Evolutionary conservation across 2,797 vertebrate genomes (phyloP).

Genomic region (Micrastur ruficollis): DNA sequence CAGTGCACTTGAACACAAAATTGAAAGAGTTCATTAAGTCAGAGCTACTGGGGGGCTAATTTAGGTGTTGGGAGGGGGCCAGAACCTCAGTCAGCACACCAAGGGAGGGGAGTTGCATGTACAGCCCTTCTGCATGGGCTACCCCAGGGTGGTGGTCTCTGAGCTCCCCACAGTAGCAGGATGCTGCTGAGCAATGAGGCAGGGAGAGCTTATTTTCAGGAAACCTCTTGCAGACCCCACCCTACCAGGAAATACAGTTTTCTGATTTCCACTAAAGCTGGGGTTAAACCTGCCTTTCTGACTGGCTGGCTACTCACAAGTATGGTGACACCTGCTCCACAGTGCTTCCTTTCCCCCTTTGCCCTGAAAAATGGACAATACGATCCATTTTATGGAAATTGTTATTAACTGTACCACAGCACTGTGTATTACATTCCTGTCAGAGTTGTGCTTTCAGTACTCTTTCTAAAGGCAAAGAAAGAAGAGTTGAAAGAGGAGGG

Average conservation of each 20-base stretch:
- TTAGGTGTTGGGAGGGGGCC: background rate
- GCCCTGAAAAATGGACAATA: background rate
- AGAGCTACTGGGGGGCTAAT: accelerated
- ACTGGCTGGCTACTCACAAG: background rate
- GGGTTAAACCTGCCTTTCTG: background rate
- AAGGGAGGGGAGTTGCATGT: background rate
- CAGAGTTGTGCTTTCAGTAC: background rate
- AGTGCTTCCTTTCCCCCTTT: background rate
- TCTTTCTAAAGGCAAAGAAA: background rate
- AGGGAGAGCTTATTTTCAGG: background rate
- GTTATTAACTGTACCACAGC: background rate
- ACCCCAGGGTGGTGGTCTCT: background rate
- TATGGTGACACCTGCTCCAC: background rate
- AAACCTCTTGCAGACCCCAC: background rate
- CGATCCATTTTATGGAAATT: background rate
- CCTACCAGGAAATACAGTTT: background rate
- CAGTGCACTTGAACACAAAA: background rate
- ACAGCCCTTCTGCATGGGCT: background rate
- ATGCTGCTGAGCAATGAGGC: background rate
- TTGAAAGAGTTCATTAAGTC: background rate
- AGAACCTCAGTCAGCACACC: background rate
- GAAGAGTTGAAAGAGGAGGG: background rate
- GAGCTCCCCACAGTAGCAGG: background rate
- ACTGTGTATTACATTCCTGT: background rate
- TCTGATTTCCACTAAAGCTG: background rate